Conservation (phyloP, 2,113 vertebrate species). For the Platichthys stellatus region DNA sequence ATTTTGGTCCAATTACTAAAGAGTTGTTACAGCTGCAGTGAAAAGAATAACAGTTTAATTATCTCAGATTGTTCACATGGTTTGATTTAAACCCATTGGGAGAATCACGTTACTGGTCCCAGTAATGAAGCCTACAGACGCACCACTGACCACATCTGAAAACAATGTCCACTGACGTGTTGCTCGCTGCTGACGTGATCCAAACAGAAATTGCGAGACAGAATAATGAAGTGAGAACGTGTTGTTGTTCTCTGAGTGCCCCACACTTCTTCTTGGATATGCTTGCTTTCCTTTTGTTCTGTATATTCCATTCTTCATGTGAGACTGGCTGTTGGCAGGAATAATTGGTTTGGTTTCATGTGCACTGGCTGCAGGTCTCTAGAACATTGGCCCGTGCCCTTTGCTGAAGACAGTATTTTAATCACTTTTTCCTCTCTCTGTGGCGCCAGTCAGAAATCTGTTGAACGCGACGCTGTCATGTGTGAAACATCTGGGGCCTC, state of each 20-base stretch:
- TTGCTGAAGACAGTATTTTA: slow-evolving; percentile 34
- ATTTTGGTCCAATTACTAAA: too few species aligned
- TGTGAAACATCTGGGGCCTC: slow-evolving; percentile 71
- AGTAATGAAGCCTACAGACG: too few species aligned
- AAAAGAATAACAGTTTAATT: too few species aligned
- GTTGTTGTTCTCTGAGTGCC: neutral
- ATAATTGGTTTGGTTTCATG: slow-evolving; percentile 4
- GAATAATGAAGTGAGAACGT: too few species aligned
- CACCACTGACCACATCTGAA: too few species aligned
- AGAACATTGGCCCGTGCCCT: slow-evolving; percentile 34
- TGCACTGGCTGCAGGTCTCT: slow-evolving; percentile 26
- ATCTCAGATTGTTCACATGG: too few species aligned
- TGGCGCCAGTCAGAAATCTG: slow-evolving; percentile 23
- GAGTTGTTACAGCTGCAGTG: too few species aligned
- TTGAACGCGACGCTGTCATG: slow-evolving; percentile 56
- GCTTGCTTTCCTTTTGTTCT: neutral
- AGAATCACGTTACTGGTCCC: too few species aligned
- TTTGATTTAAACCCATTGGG: too few species aligned
- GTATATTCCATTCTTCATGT: neutral
- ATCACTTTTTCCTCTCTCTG: slow-evolving; percentile 10
- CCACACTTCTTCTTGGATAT: neutral
- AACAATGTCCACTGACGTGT: too few species aligned
- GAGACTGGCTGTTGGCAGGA: neutral
- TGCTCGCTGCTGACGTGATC: too few species aligned
- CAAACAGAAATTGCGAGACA: too few species aligned